Evolutionary conservation across 2,888 invertebrate species (phyloP).

Genomic region (Epiblema foenella): DNA sequence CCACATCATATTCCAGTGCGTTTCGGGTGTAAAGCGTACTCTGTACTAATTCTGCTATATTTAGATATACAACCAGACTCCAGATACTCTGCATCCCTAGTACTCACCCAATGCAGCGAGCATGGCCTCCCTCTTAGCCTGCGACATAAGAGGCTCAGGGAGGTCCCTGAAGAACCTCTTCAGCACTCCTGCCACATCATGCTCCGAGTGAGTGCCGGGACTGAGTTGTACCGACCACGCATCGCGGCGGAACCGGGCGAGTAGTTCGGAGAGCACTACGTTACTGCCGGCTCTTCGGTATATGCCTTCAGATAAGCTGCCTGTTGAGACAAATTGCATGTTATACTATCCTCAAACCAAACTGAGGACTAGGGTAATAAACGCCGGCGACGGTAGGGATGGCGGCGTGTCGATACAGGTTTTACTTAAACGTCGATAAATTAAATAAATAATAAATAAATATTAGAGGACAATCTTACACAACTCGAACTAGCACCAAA

Average conservation of each 20-base stretch:
- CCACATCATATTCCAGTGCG: conserved; percentile 94
- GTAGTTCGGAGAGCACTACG: conserved; percentile 88
- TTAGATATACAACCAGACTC: background rate
- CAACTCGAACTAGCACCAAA: no score
- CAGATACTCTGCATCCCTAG: background rate
- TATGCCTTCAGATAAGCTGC: conserved; percentile 94
- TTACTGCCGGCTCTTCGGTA: conserved; percentile 94
- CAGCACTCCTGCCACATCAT: conserved; percentile 94
- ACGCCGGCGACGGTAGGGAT: no score
- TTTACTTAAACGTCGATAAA: no score
- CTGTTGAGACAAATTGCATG: conserved; percentile 67
- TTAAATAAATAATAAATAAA: no score
- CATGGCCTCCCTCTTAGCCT: conserved; percentile 88
- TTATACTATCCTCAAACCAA: no score
- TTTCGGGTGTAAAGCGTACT: conserved; percentile 90
- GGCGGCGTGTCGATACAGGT: no score
- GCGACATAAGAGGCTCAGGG: conserved; percentile 92
- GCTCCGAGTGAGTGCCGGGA: conserved; percentile 90
- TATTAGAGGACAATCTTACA: no score
- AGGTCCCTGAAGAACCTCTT: conserved; percentile 96
- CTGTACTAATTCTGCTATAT: conserved; percentile 81
- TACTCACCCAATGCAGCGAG: conserved; percentile 87
- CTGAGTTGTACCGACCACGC: conserved; percentile 94
- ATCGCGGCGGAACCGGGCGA: conserved; percentile 91
- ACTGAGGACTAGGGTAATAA: no score